Conservation (phyloP, 2,113 vertebrate genomes). For the Ahaetulla prasina region DNA sequence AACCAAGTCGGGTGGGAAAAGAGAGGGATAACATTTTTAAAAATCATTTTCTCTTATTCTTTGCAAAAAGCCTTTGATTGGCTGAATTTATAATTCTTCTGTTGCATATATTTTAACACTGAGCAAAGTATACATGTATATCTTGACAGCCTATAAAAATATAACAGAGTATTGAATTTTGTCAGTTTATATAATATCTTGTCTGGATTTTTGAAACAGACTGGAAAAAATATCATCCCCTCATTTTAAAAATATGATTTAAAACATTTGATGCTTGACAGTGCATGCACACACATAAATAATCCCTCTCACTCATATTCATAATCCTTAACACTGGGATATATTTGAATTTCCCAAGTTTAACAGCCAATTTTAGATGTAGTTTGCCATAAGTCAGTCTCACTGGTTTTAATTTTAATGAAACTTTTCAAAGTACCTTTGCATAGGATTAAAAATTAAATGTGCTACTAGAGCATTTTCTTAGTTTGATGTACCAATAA, state of each 20-base stretch:
- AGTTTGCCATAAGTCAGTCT: neutral
- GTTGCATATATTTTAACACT: neutral
- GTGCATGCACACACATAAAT: neutral
- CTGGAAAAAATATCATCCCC: neutral
- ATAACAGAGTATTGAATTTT: conserved; percentile 4
- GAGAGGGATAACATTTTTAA: neutral
- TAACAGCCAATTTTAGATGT: neutral
- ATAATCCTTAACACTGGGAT: neutral
- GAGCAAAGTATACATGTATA: neutral
- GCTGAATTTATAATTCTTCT: neutral
- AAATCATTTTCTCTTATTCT: neutral
- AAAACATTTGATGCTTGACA: neutral
- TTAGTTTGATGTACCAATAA: neutral
- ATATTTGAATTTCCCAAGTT: neutral
- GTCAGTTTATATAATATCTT: neutral
- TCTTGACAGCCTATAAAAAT: neutral
- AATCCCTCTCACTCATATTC: neutral
- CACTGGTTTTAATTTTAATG: neutral
- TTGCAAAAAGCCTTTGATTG: neutral
- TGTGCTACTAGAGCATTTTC: neutral
- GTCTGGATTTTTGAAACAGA: neutral
- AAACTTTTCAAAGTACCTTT: neutral
- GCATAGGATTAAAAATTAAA: neutral
- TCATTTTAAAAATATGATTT: neutral
- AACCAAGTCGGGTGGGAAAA: neutral